phyloP scores from a whole-genome alignment of 2,888 invertebrate genomes.

The Gnatocerus cornutus region DNA sequence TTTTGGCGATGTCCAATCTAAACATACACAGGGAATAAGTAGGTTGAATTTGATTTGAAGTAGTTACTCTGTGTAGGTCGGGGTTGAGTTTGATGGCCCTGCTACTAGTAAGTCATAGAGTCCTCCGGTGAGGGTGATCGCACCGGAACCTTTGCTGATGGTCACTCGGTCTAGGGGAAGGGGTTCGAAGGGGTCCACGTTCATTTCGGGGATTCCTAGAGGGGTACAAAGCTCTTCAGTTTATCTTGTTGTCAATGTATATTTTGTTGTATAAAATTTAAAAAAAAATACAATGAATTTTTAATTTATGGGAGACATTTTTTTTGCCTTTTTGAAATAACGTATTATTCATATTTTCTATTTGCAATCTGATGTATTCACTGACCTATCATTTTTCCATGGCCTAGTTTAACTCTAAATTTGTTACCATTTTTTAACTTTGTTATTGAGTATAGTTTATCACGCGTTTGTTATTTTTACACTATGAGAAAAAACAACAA shows the following conservation, averaged over 20 bases:
- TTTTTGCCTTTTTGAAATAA: too few species aligned
- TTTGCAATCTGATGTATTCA: too few species aligned
- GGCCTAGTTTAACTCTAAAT: not conserved
- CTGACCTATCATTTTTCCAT: too few species aligned
- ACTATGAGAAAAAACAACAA: too few species aligned
- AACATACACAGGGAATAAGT: slow-evolving; percentile 27
- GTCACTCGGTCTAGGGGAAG: slow-evolving; percentile 73
- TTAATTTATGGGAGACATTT: too few species aligned
- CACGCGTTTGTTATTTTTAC: too few species aligned
- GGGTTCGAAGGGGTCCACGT: slow-evolving; percentile 75
- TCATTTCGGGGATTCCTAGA: slow-evolving; percentile 75
- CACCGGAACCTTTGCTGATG: slow-evolving; percentile 74
- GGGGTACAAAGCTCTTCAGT: too few species aligned
- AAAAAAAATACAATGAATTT: too few species aligned
- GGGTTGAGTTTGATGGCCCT: slow-evolving; percentile 76
- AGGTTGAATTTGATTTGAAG: not conserved
- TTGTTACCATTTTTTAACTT: not conserved
- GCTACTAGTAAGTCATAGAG: slow-evolving; percentile 74
- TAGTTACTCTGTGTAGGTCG: slow-evolving; percentile 68
- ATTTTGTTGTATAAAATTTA: not conserved
- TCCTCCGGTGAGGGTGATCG: slow-evolving; percentile 73
- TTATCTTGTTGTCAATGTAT: too few species aligned
- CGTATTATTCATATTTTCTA: too few species aligned
- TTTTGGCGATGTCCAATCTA: slow-evolving; percentile 73
- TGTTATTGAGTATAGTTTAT: too few species aligned